Evolutionary conservation across 2,113 vertebrate species (phyloP).

Genomic region (Rhea pennata): DNA sequence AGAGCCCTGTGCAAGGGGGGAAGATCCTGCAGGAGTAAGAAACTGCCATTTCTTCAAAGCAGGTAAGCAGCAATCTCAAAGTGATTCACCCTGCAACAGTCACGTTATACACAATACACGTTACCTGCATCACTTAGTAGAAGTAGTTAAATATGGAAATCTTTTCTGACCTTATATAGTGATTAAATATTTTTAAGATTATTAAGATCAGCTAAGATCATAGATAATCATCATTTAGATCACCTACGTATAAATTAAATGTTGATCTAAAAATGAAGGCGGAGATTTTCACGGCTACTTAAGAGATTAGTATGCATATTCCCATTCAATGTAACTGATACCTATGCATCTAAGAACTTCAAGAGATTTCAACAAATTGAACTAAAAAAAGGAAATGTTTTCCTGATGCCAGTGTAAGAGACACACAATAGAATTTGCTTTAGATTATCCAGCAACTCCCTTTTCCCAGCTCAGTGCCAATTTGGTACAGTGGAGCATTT

Average conservation of each 20-base stretch:
- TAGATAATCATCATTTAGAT: not conserved
- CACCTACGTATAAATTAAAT: not conserved
- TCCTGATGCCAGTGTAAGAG: not conserved
- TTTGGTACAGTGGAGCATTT: not conserved
- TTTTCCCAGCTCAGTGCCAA: constrained; percentile 33
- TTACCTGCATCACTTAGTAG: not conserved
- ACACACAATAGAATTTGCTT: constrained; percentile 7
- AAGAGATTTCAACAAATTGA: not conserved
- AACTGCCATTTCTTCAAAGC: not conserved
- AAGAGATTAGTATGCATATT: not conserved
- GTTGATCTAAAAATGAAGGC: not conserved
- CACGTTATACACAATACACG: not conserved
- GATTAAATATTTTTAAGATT: not conserved
- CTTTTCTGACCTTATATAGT: not conserved
- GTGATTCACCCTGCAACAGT: not conserved
- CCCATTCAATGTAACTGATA: not conserved
- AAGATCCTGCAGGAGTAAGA: not conserved
- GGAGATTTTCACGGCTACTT: not conserved
- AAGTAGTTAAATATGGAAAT: not conserved
- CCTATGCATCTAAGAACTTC: not conserved
- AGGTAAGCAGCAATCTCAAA: not conserved
- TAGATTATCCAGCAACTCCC: constrained; percentile 42
- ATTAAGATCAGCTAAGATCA: not conserved
- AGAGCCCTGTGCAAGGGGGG: not conserved
- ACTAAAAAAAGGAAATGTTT: constrained; percentile 31